Base-by-base conservation (phyloP, 37 sponge, comb jelly and placozoan species). In the Ianthella basta region DNA sequence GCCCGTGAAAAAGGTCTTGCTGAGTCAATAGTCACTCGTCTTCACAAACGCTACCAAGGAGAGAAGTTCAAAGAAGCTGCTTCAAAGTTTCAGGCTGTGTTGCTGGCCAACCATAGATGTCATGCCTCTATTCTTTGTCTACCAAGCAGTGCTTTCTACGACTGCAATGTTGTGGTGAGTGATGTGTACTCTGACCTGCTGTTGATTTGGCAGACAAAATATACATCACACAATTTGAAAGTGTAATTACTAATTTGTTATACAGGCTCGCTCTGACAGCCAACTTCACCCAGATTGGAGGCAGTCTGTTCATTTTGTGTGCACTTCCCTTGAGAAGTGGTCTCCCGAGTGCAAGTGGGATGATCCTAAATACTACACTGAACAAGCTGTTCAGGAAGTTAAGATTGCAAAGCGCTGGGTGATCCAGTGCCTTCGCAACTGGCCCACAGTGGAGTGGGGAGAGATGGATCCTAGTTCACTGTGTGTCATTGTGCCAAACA, bases 41-140 rank as follows among this genome's bases (percentile, higher is more conserved):
- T 93, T 4, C 60, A 82, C 23, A 15, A 24, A 0, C 82, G 61
- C 1, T 93, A 93, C 60, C 56, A 39, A 4, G 19, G 36, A 13
- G 23, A 53, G n/a, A 13, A 60, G 36, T 41, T 15, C 23, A 16
- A 34, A 18, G 33, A 50, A 50, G 24, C 30, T 18, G 69, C 59
- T 15, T 67, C 20, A 16, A 60, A 80, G 0, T 87, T 79, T 35
- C 24, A 27, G 54, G 81, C 68, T 27, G 81, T 61, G 0, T 40
- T 93, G 29, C 21, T 67, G 0, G 84, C 85, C 65, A 93, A 90
- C 80, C 90, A 83, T 73, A 88, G 94, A 25, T 90, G 88, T 60
- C 91, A 90, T 69, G 41, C 60, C 25, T 75, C 59, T 0, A 88
- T 93, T 37, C 53, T 90, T 21, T 19, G 60, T 30, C 75, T 93